A percentile compares a stretch with the other conserved stretches of the same genome.
Conservation (phyloP, 2,888 invertebrate species). For the Cacoxenus indagator region DNA sequence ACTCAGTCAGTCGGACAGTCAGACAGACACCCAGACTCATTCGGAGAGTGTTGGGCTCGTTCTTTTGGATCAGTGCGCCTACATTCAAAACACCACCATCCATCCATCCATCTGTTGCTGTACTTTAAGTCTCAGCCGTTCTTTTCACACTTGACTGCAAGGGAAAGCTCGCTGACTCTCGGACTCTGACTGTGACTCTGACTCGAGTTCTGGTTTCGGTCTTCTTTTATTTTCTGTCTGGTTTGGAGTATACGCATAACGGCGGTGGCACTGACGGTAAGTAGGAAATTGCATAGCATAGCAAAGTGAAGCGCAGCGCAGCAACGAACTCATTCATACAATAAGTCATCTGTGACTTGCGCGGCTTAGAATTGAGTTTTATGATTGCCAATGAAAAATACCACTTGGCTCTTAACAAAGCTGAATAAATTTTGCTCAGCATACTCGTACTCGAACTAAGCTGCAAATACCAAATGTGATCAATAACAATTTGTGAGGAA, state of each 20-base stretch:
- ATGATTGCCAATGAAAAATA: neutral
- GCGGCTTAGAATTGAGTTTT: neutral
- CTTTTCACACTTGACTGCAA: constrained; percentile 11
- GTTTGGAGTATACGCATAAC: neutral
- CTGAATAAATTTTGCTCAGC: neutral
- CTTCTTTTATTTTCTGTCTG: neutral
- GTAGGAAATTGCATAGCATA: neutral
- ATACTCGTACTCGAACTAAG: neutral
- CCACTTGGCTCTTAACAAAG: no score
- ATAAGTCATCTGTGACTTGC: neutral
- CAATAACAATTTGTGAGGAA: neutral
- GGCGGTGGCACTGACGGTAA: neutral
- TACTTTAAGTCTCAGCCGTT: neutral
- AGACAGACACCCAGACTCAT: neutral
- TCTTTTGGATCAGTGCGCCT: neutral
- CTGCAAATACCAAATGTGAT: neutral
- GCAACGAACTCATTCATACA: neutral
- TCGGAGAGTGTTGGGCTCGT: neutral
- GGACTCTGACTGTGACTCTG: no score
- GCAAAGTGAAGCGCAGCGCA: neutral
- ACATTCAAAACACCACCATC: neutral
- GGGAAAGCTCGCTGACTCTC: no score
- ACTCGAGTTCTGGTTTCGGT: neutral
- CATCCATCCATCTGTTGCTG: neutral
- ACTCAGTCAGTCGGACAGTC: no score